phyloP scores from a whole-genome alignment of 1,140 invertebrate genomes.

The Halictus rubicundus region DNA sequence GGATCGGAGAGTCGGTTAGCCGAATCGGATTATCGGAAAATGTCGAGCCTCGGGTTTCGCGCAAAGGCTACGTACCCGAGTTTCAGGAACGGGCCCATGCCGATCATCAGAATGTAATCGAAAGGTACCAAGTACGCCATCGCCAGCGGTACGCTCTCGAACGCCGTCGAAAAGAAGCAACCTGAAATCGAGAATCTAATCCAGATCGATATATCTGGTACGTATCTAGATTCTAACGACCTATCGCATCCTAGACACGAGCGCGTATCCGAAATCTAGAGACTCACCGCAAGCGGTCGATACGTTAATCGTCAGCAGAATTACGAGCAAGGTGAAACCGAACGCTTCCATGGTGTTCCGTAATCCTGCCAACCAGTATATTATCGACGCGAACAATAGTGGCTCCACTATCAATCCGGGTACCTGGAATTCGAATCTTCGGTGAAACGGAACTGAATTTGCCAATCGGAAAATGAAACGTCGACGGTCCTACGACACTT shows the following conservation, averaged over 20 bases:
- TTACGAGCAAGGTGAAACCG: slow-evolving; percentile 84
- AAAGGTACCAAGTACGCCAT: slow-evolving; percentile 93
- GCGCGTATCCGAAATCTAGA: too few species aligned
- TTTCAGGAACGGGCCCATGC: slow-evolving; percentile 91
- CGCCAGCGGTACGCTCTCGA: slow-evolving; percentile 89
- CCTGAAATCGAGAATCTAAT: slow-evolving; percentile 79
- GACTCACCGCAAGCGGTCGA: slow-evolving; percentile 89
- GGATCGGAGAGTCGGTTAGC: too few species aligned
- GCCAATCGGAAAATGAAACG: background rate
- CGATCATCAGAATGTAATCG: slow-evolving; percentile 93
- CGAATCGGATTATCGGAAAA: too few species aligned
- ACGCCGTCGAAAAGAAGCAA: slow-evolving; percentile 91
- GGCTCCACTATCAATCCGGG: slow-evolving; percentile 90
- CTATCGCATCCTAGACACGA: too few species aligned
- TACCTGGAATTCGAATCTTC: slow-evolving; percentile 81
- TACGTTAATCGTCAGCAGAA: slow-evolving; percentile 90
- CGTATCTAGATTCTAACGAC: too few species aligned
- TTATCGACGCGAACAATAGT: slow-evolving; percentile 87
- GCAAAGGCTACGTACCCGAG: slow-evolving; percentile 83
- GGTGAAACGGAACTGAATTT: too few species aligned
- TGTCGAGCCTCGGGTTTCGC: too few species aligned
- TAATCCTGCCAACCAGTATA: slow-evolving; percentile 90
- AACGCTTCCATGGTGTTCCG: slow-evolving; percentile 85
- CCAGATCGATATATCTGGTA: too few species aligned
- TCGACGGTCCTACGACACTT: slow-evolving; percentile 72